A percentile compares a stretch with the other conserved stretches of the same genome.
These are phyloP conservation scores for Watsonalla cultraria DNA, from an alignment of 2,888 invertebrate species.

Conservation along the genomic window DNA sequence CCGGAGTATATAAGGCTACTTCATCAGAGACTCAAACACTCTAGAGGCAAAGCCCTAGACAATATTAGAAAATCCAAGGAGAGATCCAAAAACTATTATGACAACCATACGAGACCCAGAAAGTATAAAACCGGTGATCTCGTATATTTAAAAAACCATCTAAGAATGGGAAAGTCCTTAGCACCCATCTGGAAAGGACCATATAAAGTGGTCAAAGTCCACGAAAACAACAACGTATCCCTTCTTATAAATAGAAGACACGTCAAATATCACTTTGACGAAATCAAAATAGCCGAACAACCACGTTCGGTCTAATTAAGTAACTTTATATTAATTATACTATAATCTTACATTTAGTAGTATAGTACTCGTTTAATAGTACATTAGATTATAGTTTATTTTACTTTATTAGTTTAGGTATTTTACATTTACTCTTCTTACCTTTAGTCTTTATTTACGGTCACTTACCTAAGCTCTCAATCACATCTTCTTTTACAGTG, in stretches of 20 bases:
- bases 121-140: conserved; percentile 17
- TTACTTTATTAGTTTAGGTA: too few species aligned
- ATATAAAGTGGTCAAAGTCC: conserved; percentile 18
- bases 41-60: conserved; percentile 19
- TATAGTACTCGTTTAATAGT: too few species aligned
- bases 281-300: conserved; percentile 7
- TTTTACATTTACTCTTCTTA: too few species aligned
- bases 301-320: too few species aligned
- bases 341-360: too few species aligned
- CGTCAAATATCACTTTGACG: conserved; percentile 14
- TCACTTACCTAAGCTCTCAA: too few species aligned
- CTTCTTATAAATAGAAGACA: conserved; percentile 18
- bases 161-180: conserved; percentile 16
- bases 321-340: too few species aligned
- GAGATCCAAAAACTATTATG: conserved; percentile 25
- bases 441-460: too few species aligned
- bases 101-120: conserved; percentile 5
- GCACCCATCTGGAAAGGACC: conserved; percentile 24
- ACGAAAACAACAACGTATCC: conserved; percentile 14
- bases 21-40: conserved; percentile 19
- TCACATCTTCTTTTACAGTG: too few species aligned
- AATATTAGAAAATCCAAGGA: conserved; percentile 22
- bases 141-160: conserved; percentile 17
- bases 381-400: too few species aligned
- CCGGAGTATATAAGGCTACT: conserved; percentile 26